These are phyloP conservation scores for Meteorus cinctellus DNA, from an alignment of 2,888 invertebrate species.

Conservation along the genomic window DNA sequence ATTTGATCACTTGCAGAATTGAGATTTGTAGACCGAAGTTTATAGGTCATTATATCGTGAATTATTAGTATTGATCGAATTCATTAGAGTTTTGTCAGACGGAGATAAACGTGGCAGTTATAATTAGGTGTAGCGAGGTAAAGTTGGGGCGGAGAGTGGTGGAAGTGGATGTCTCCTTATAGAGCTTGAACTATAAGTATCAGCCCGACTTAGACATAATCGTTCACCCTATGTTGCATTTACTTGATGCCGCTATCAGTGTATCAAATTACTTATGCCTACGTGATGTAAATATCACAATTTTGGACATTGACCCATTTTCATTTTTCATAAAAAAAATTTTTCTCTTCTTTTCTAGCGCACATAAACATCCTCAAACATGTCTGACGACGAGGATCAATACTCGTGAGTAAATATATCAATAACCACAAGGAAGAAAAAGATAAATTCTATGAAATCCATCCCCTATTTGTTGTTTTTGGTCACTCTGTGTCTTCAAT, in stretches of 20 bases:
- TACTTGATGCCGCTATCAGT: conserved; percentile 15
- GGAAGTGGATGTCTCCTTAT: conserved; percentile 53
- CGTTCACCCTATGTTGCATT: conserved; percentile 9
- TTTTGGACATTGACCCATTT: background rate
- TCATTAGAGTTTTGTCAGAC: conserved; percentile 28
- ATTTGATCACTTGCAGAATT: too few relatives aligned
- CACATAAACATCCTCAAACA: conserved; percentile 81
- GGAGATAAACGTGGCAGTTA: conserved; percentile 56
- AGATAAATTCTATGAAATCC: conserved; percentile 7
- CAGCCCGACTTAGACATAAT: conserved; percentile 62
- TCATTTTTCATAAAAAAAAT: background rate
- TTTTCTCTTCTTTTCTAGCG: conserved; percentile 74
- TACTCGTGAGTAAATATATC: conserved; percentile 87
- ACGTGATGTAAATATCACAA: conserved; percentile 43
- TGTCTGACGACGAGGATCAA: conserved; percentile 95
- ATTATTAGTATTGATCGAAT: conserved; percentile 11
- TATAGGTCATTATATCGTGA: background rate
- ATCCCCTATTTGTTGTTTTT: background rate
- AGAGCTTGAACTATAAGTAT: conserved; percentile 60
- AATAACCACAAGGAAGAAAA: background rate
- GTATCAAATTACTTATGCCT: conserved; percentile 54
- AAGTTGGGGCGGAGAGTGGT: conserved; percentile 57
- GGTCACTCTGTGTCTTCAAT: too few relatives aligned
- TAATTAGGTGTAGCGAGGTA: conserved; percentile 67
- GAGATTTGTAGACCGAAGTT: too few relatives aligned